Percentiles rank a stretch among this genome's conserved stretches.
phyloP scores from a whole-genome alignment of 2,113 vertebrate genomes.

The Perognathus longimembris region DNA sequence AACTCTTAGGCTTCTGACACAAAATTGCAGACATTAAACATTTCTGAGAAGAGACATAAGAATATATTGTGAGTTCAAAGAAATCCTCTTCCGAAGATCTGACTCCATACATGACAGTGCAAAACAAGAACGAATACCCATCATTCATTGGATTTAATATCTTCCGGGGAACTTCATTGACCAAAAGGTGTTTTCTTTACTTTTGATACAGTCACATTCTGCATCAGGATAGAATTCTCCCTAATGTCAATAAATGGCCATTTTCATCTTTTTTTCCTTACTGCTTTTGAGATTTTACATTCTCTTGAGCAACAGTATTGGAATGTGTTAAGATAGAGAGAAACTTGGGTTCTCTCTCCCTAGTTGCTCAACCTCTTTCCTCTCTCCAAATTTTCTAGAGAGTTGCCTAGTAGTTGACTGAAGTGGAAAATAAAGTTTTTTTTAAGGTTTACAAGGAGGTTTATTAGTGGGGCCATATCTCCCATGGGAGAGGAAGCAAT shows the following conservation, averaged over 20 bases:
- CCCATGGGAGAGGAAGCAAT: too few relatives aligned
- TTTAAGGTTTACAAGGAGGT: too few relatives aligned
- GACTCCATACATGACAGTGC: slow-evolving; percentile 66
- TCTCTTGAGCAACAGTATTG: slow-evolving; percentile 54
- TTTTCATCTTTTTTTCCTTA: slow-evolving; percentile 72
- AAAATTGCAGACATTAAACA: slow-evolving; percentile 78
- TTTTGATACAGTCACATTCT: too few relatives aligned
- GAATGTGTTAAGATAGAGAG: slow-evolving; percentile 58
- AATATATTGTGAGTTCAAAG: slow-evolving; percentile 81
- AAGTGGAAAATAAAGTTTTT: slow-evolving; percentile 68
- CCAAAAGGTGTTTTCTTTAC: slow-evolving; percentile 27
- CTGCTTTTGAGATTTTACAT: slow-evolving; percentile 33
- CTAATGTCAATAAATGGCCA: slow-evolving; percentile 41
- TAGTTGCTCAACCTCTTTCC: not conserved
- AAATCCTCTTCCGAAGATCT: slow-evolving; percentile 79
- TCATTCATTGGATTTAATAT: slow-evolving; percentile 57
- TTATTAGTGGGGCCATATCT: too few relatives aligned
- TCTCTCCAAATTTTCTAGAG: slow-evolving; percentile 20
- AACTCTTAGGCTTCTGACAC: slow-evolving; percentile 58
- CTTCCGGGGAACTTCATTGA: slow-evolving; percentile 52
- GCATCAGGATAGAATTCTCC: slow-evolving; percentile 46
- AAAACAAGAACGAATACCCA: slow-evolving; percentile 61
- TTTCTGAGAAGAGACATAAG: slow-evolving; percentile 78
- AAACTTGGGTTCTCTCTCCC: slow-evolving; percentile 63
- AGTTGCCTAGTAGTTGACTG: slow-evolving; percentile 57